A percentile compares a stretch with the other conserved stretches of the same genome.
These are phyloP conservation scores for Copidosoma floridanum DNA, from an alignment of 1,140 invertebrate species.

Conservation along the genomic window DNA sequence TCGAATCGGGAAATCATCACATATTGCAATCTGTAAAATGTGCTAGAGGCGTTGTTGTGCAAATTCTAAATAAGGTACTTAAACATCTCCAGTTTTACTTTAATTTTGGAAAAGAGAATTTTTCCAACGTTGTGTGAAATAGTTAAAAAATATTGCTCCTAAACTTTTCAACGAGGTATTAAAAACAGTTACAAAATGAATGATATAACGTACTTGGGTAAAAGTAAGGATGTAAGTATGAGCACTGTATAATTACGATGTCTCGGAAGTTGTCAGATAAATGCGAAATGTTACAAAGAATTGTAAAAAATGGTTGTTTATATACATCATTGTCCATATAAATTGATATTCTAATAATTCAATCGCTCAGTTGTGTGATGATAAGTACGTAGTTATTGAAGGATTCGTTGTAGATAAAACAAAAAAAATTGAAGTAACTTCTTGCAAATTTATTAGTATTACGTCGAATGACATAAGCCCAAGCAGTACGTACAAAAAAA, in stretches of 20 bases:
- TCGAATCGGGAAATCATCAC: conserved; percentile 25
- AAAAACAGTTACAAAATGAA: not conserved
- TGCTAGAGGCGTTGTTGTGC: conserved; percentile 26
- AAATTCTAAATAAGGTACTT: conserved; percentile 18
- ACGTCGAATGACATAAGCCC: no score
- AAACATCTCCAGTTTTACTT: not conserved
- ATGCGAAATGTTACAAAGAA: conserved; percentile 13
- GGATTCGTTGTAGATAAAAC: no score
- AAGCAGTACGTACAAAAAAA: no score
- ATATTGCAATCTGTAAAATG: conserved; percentile 21
- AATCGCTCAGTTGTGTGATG: no score
- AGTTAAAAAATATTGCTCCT: no score
- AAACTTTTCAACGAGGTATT: not conserved
- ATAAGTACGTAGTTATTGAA: no score
- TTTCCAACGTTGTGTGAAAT: not conserved
- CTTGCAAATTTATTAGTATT: no score
- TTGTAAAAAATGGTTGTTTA: conserved; percentile 12
- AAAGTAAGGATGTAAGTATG: not conserved
- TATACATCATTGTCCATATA: conserved; percentile 23
- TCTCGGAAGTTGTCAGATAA: not conserved
- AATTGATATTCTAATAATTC: no score
- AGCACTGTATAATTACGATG: no score
- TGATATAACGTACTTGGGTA: conserved; percentile 5
- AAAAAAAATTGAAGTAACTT: no score
- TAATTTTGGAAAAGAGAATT: not conserved